Base-by-base conservation (phyloP, 2,888 invertebrate species). In the Heteropelma amictum region DNA sequence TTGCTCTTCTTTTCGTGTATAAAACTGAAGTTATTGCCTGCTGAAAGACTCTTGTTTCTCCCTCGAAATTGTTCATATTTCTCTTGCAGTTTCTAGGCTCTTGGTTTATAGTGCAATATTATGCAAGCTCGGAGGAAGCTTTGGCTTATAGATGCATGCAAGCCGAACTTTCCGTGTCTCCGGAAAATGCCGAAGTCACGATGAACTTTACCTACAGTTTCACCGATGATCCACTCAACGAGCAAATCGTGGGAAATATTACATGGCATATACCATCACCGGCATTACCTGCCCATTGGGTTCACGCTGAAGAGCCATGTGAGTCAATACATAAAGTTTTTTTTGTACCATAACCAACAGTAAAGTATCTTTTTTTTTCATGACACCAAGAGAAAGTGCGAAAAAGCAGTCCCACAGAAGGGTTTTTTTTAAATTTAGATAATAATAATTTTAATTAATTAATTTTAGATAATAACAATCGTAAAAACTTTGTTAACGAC, bases 171-270 rank as follows among this genome's bases (percentile, higher is more conserved):
- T 92, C 92, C 2, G 89, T 92, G 81, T 89, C 91, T 2, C 79
- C 89, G 2, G 87, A 87, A 64, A 89, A 91, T 75, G 91, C 86
- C 3, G 93, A 95, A 83, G 93, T 96, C 51, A 95, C 95, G 0
- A 96, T 97, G 96, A 95, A 96, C 89, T 96, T 96, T 89, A 96
- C 95, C 1, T 97, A 96, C 87, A 94, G 94, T 67, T 97, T 94
- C 83, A 94, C 93, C 0, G 95, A 96, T 85, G 96, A 96, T 89
- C 96, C 96, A 0, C 89, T 94, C 4, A 94, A 95, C 23, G 96
- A 96, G 87, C 92, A 93, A 74, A 91, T 96, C 5, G 91, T 93
- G 45, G 96, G 96, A 0, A 97, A 96, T 86, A 96, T 97, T 79
- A 96, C 96, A 0, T 97, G 96, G 96, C 91, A 92, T 81, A 94